Conservation (phyloP, 2,797 vertebrate genomes). For the Lagodon rhomboides region DNA sequence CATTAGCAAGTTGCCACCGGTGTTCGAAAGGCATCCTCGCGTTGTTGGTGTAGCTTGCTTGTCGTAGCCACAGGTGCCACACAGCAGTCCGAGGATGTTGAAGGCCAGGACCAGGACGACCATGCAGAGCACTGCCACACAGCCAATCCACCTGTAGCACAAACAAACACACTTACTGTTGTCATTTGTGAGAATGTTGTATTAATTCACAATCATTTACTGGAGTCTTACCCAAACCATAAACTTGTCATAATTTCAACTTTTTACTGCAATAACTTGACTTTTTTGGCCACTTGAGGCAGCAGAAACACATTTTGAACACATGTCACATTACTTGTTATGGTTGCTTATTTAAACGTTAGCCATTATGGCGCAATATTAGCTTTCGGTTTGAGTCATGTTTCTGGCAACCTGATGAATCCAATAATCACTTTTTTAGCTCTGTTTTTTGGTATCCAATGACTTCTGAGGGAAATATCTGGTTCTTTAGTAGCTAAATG, state of each 20-base stretch:
- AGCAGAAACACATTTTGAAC: no score
- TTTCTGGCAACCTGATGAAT: background rate
- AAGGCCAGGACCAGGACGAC: conserved; percentile 91
- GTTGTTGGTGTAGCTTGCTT: conserved; percentile 92
- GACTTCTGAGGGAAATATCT: background rate
- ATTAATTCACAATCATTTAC: background rate
- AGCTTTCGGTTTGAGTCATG: background rate
- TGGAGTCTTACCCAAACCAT: background rate
- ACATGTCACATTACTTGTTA: no score
- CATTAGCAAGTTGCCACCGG: conserved; percentile 96
- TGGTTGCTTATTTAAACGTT: background rate
- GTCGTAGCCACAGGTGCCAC: conserved; percentile 92
- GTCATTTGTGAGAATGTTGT: no score
- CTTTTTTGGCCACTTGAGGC: no score
- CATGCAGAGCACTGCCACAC: conserved; percentile 89
- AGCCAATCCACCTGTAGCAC: conserved; percentile 90
- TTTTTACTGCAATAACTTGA: no score
- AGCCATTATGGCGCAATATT: background rate
- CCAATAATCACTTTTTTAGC: background rate
- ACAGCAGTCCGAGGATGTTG: conserved; percentile 92
- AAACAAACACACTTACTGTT: conserved; percentile 7
- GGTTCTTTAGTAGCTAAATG: background rate
- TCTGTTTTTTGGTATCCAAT: background rate
- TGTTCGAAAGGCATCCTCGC: conserved; percentile 95
- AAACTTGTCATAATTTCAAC: background rate